phyloP scores from a whole-genome alignment of 1,140 invertebrate genomes.

The Bombus turneri region DNA sequence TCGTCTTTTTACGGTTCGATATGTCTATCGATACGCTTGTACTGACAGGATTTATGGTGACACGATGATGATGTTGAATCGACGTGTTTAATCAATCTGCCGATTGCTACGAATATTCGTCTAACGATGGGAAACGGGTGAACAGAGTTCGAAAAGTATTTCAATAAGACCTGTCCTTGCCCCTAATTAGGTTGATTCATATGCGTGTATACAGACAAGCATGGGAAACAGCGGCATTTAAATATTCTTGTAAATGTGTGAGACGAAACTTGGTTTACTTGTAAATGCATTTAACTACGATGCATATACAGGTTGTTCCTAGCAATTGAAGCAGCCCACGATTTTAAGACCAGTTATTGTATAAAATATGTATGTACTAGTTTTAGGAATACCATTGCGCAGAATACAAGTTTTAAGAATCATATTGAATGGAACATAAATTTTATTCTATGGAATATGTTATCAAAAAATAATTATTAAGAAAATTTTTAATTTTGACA shows the following conservation, averaged over 20 bases:
- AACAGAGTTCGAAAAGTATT: conserved; percentile 34
- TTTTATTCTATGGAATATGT: too few species aligned
- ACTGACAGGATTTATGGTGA: conserved; percentile 1
- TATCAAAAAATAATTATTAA: too few species aligned
- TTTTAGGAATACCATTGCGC: too few species aligned
- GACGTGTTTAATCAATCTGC: background rate
- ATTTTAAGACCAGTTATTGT: too few species aligned
- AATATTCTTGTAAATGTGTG: conserved; percentile 23
- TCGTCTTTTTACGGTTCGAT: conserved; percentile 11
- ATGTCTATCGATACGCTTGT: background rate
- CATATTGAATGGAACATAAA: background rate
- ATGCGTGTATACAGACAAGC: conserved; percentile 10
- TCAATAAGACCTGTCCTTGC: conserved; percentile 42
- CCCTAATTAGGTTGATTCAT: conserved; percentile 42
- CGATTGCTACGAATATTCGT: conserved; percentile 14
- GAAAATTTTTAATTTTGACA: too few species aligned
- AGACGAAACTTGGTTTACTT: background rate
- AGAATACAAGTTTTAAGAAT: too few species aligned
- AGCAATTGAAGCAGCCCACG: background rate
- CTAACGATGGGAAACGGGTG: conserved; percentile 14
- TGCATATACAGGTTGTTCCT: background rate
- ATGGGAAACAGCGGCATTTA: conserved; percentile 30
- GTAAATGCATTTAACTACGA: background rate
- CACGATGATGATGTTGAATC: background rate
- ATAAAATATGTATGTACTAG: too few species aligned